A percentile compares a stretch with the other conserved stretches of the same genome.
These are phyloP conservation scores for Xenops minutus DNA, from an alignment of 2,797 vertebrate genomes.

Conservation along the genomic window DNA sequence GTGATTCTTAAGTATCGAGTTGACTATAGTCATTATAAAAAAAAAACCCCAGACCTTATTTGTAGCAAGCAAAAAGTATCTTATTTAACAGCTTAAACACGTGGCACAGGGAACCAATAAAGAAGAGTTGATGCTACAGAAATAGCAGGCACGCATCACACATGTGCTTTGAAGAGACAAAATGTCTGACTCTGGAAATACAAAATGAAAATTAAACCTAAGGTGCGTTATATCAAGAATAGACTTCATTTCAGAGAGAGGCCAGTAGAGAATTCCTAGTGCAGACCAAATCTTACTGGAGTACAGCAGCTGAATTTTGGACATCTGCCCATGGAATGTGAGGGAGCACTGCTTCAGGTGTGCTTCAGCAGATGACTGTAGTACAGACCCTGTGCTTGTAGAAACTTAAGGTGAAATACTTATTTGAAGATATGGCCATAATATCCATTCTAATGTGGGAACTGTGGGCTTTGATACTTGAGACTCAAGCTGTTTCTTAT, in stretches of 20 bases:
- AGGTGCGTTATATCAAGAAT: background rate
- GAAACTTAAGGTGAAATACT: background rate
- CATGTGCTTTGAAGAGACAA: background rate
- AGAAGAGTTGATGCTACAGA: background rate
- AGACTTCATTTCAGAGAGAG: background rate
- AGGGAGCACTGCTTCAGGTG: background rate
- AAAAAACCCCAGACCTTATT: background rate
- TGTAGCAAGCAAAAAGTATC: background rate
- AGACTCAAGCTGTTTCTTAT: background rate
- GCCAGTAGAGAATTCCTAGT: background rate
- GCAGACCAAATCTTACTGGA: background rate
- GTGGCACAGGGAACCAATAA: background rate
- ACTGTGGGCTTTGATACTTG: background rate
- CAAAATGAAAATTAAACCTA: background rate
- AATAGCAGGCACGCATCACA: accelerated
- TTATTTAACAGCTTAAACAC: background rate
- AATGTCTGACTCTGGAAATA: background rate
- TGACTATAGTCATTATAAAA: background rate
- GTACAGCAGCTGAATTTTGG: background rate
- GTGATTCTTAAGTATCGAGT: background rate
- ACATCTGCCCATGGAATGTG: background rate
- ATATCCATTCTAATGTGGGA: background rate
- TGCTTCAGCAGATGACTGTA: background rate
- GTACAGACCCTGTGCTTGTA: background rate
- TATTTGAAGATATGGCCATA: background rate